Conservation (phyloP, 2,113 vertebrate species). For the Eidolon helvum region DNA sequence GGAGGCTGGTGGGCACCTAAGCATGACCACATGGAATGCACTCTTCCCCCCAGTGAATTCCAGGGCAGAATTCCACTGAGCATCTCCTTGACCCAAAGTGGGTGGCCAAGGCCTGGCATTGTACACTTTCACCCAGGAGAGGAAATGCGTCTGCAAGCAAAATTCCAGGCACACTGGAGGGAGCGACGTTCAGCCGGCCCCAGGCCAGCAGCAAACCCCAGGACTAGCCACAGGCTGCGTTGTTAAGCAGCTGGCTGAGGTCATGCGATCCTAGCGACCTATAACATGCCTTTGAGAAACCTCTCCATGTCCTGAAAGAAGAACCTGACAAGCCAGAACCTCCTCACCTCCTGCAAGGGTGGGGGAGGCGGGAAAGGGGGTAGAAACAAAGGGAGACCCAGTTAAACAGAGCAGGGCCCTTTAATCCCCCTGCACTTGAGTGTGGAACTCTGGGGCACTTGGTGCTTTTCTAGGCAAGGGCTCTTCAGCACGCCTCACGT, state of each 20-base stretch:
- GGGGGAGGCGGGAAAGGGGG: fast-evolving
- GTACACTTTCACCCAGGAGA: neutral
- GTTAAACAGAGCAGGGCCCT: neutral
- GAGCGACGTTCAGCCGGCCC: fast-evolving
- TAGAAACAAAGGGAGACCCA: neutral
- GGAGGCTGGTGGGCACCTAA: neutral
- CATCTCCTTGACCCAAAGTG: neutral
- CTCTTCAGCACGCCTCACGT: neutral
- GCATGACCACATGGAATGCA: fast-evolving
- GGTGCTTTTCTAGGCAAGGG: neutral
- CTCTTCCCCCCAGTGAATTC: neutral
- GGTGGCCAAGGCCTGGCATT: neutral
- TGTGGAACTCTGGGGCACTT: neutral
- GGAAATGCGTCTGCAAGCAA: neutral
- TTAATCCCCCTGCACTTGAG: neutral
- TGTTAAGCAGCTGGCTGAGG: neutral
- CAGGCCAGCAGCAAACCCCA: neutral
- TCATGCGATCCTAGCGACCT: neutral
- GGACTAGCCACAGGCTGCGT: neutral
- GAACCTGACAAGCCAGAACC: neutral
- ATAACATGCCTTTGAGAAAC: neutral
- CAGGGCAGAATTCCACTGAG: neutral
- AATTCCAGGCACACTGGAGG: neutral
- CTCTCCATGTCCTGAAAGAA: neutral
- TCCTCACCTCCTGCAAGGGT: neutral